Conservation (phyloP, 2,113 vertebrate species). For the Tupaia tana region DNA sequence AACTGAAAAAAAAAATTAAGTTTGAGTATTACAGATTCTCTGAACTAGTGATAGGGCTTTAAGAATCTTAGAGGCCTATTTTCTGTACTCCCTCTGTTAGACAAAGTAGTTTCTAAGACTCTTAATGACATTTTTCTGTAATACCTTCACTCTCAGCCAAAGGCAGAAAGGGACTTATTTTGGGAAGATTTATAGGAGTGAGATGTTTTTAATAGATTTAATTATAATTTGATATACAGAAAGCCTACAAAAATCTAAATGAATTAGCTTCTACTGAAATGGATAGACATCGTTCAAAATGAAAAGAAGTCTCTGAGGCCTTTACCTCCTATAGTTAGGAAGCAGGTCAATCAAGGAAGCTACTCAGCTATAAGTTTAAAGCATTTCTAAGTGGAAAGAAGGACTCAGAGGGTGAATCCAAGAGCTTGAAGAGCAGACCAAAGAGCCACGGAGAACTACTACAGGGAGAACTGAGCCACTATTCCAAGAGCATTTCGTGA, state of each 20-base stretch:
- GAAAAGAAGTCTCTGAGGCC: not conserved
- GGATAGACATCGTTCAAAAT: not conserved
- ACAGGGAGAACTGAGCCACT: not conserved
- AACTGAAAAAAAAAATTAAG: not conserved
- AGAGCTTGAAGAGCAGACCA: not conserved
- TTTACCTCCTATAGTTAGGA: not conserved
- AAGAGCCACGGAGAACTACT: not conserved
- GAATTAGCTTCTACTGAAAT: not conserved
- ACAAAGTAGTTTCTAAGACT: conserved; percentile 1
- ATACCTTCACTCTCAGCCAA: not conserved
- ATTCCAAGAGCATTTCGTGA: not conserved
- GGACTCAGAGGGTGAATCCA: not conserved
- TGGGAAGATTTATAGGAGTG: not conserved
- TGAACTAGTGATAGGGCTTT: not conserved
- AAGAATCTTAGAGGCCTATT: not conserved
- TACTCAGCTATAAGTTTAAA: not conserved
- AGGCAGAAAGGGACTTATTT: conserved; percentile 24
- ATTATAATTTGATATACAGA: not conserved
- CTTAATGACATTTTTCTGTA: not conserved
- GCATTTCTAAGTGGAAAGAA: conserved; percentile 14
- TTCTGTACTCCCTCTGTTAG: not conserved
- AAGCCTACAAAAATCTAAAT: conserved; percentile 9
- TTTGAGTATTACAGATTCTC: not conserved
- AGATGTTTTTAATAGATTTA: not conserved
- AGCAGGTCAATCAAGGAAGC: not conserved